Conservation (phyloP, 2,797 vertebrate genomes). For the Aythya fuligula region DNA sequence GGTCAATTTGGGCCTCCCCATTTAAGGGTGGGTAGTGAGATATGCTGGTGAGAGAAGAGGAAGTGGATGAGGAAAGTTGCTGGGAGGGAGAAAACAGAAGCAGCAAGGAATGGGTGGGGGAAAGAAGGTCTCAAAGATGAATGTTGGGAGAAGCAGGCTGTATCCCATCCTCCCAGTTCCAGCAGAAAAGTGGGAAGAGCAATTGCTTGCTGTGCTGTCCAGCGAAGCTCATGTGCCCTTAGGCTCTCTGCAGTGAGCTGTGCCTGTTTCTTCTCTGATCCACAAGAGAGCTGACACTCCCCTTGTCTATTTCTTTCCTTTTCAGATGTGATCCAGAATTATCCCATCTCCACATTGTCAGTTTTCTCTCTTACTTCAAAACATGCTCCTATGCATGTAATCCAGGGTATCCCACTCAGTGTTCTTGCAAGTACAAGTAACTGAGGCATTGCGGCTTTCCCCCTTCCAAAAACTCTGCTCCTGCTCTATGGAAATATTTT, state of each 20-base stretch:
- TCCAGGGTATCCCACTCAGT: not conserved
- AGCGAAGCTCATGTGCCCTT: not conserved
- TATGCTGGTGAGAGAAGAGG: not conserved
- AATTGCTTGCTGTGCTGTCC: not conserved
- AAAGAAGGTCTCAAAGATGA: not conserved
- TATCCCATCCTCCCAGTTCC: not conserved
- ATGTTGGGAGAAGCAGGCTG: not conserved
- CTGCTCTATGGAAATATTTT: not conserved
- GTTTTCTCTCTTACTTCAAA: not conserved
- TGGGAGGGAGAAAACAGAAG: not conserved
- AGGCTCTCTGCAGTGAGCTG: not conserved
- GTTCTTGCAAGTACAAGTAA: not conserved
- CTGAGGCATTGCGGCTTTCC: not conserved
- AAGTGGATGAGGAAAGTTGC: not conserved
- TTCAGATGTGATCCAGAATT: not conserved
- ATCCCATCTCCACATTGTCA: accelerated
- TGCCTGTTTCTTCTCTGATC: not conserved
- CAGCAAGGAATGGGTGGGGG: not conserved
- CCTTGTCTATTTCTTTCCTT: not conserved
- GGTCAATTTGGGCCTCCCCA: not conserved
- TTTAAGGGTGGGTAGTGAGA: not conserved
- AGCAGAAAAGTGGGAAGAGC: not conserved
- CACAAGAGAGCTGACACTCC: not conserved
- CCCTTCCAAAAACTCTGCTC: not conserved
- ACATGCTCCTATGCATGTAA: not conserved